Base-by-base conservation (phyloP, 2,797 vertebrate species). In the Crenuchus spilurus region DNA sequence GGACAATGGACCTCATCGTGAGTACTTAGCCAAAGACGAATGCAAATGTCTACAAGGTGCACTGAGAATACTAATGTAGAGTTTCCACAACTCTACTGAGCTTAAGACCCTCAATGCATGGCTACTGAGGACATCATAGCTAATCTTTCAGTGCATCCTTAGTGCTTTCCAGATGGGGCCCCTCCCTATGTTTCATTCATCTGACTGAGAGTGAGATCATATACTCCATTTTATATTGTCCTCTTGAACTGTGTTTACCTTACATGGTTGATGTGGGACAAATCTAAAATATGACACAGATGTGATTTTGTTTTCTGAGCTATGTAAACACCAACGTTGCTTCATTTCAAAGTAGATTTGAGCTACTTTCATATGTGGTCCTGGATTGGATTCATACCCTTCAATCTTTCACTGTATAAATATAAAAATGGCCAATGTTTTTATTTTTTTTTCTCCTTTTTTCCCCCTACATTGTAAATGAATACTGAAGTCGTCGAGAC, bases 11-110 rank as follows among this genome's bases (percentile, higher is more conserved):
- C 64, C 64, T 69, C 60, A 61, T 60, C 58, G 30, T 1, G 13
- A 70, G 72, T 65, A 54, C 60, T 66, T 51, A 39, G 66, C 35
- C 8, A 20, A 71, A 70, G 44, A 58, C 44, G 48, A 67, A 79
- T 65, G 72, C 72, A 71, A 79, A 78, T 64, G 41, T 9, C 14
- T 9, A n/a, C n/a, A 11, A 22, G 33, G 24, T 49, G 35, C 68
- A 28, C 48, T 22, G 31, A 2, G 76, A 70, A 70, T 74, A 20
- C 58, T 64, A 58, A 74, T 78, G 42, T 41, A 48, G 22, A 44
- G 20, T 48, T 72, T 44, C 26, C 30, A 61, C 42, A 22, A 52
- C 44, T 14, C 28, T 33, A 14, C 9, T 14, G 49, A 63, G 33
- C 20, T 3, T 33, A 39, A 39, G 57, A 4, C 33, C 20, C 10